Evolutionary conservation across 2,113 vertebrate genomes (phyloP), one percentile per base, ranked within the genome.

Genomic region (Colossoma macropomum): DNA sequence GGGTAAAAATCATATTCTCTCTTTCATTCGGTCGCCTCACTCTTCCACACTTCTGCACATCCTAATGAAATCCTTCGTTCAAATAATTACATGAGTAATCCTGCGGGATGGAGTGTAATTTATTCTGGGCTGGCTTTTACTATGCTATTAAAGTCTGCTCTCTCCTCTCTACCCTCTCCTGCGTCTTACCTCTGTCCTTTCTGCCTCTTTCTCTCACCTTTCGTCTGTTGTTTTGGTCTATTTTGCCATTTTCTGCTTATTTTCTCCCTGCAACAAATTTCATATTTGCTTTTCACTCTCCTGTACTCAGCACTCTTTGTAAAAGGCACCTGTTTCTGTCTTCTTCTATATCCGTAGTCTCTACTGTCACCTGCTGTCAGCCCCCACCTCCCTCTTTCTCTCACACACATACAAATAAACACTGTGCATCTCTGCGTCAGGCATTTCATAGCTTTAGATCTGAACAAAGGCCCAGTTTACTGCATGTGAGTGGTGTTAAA

Each of bases 61-160:
- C 87, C 86, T 87, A 87, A 82, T 91, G 90, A 90, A 86, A 88
- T 90, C 90, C 84, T 68, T 70, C 88, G 79, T 92, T 94, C 92
- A 89, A 92, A 93, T 95, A 94, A 94, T 94, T 90, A 93, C 93
- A 92, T 90, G 86, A 91, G 91, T 92, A 92, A 94, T 93, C 92
- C 91, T 84, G 13, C 70, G 84, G 90, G 92, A 91, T 85, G 82
- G 69, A 17, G 77, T 75, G 84, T 91, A 87, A 93, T 93, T 91
- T 93, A 91, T 93, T 94, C 87, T 59, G 60, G 16, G 77, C 81
- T 71, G 8, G 74, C 78, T 90, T 91, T 90, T 88, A 86, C 89
- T 89, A 84, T 84, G 75, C 89, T 90, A 90, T 91, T 91, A 92
- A 90, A 88, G 83, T 87, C 83, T 75, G 84, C 75, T 56, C 74